Base-by-base conservation (phyloP, 2,888 invertebrate species). In the Mimas tiliae region DNA sequence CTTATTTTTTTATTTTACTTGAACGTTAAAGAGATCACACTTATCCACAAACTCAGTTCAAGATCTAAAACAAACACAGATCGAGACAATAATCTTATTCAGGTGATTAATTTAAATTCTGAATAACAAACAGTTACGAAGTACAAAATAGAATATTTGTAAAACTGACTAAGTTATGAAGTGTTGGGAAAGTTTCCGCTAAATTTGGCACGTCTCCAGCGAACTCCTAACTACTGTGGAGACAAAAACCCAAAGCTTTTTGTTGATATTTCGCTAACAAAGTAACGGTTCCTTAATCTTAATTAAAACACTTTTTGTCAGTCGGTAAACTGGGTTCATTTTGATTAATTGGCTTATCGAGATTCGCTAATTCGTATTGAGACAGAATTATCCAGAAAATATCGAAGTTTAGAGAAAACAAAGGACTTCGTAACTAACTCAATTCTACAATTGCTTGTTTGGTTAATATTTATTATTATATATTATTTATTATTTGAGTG, bases 111-210 rank as follows among this genome's bases (percentile, higher is more conserved):
- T 58, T 58, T 42, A 58, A 58, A 58, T 42, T 58, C 58, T 9
- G 55, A 55, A 55, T 55, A 58, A 58, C 58, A 58, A 58, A 58
- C 58, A 58, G 58, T 58, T 58, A 58, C 19, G 19, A 58, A 65
- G 65, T 65, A 65, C 65, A 65, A 48, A 65, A 65, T 65, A 65
- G 65, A 65, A 65, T 74, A 77, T 75, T 76, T 72, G 73, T 71
- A 69, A 73, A 74, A 72, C 72, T 70, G 66, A 69, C 75, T 74
- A 72, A 74, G 74, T 74, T 74, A 74, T 75, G 74, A 75, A 74
- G 73, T 70, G 69, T 69, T 73, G 63, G 27, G 73, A 69, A 74
- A 75, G 70, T 77, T 75, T 71, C 51, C 70, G 70, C 66, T 69
- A 58, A 58, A 58, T 74, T 74, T 75, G 77, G 77, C 74, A 42